These are phyloP conservation scores for Neosalanx taihuensis DNA, from an alignment of 2,797 vertebrate genomes.

Conservation along the genomic window DNA sequence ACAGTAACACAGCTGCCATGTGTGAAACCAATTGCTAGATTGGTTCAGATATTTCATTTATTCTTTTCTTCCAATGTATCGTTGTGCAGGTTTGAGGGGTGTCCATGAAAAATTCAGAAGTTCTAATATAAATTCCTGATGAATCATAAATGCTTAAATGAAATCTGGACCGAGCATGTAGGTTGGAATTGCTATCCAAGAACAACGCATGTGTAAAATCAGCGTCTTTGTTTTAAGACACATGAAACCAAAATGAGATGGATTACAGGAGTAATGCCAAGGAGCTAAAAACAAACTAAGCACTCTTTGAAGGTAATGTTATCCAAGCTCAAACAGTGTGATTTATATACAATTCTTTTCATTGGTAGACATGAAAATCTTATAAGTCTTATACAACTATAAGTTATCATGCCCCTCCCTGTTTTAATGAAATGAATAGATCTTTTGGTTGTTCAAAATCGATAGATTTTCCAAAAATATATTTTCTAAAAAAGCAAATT, in stretches of 20 bases:
- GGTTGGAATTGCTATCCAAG: conserved; percentile 64
- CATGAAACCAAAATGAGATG: conserved; percentile 34
- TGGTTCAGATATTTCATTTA: conserved; percentile 58
- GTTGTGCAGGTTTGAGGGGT: not conserved
- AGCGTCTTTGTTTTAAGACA: not conserved
- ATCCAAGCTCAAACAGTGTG: no score
- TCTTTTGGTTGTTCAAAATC: conserved; percentile 6
- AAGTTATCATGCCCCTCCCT: no score
- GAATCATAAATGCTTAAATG: conserved; percentile 80
- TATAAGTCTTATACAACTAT: no score
- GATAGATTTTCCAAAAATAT: conserved; percentile 52
- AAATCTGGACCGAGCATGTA: conserved; percentile 53
- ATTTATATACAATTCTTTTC: no score
- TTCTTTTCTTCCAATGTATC: conserved; percentile 35
- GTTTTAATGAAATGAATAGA: no score
- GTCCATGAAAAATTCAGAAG: conserved; percentile 76
- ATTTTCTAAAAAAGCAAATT: conserved; percentile 52
- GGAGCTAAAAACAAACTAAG: conserved; percentile 32
- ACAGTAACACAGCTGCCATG: conserved; percentile 28
- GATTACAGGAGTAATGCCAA: conserved; percentile 30
- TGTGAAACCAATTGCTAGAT: conserved; percentile 44
- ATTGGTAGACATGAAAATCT: no score
- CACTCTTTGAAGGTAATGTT: conserved; percentile 47
- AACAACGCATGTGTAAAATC: conserved; percentile 15
- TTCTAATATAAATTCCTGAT: conserved; percentile 79